Base-by-base conservation (phyloP, 2,797 vertebrate genomes). In the Aeoliscus strigatus region DNA sequence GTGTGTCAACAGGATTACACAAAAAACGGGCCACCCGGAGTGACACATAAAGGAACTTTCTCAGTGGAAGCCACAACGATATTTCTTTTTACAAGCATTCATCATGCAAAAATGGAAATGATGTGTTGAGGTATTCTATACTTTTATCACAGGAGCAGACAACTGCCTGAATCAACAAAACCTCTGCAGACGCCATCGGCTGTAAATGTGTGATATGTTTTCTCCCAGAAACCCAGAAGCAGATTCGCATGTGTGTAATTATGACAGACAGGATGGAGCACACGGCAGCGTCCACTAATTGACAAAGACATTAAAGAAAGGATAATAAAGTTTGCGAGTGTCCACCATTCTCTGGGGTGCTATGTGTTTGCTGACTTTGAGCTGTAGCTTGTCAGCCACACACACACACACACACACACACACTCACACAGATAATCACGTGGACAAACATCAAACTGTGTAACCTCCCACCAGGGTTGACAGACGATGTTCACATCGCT, bases 381-480 rank as follows among this genome's bases (percentile, higher is more conserved):
- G 63, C 77, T 45, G 66, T 46, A 58, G 49, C 41, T 63, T 66
- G 67, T 67, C 70, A 66, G 54, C 33, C 45, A 49, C 54, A 39
- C 39, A 56, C 52, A 43, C 45, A 56, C 52, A 54, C 32, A 37
- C 23, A 51, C 7, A n/a, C n/a, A n/a, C n/a, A n/a, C n/a, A n/a
- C n/a, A n/a, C n/a, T n/a, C n/a, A n/a, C n/a, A n/a, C n/a, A n/a
- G n/a, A n/a, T n/a, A n/a, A n/a, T n/a, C n/a, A n/a, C n/a, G 14
- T 42, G 63, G 74, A 73, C 67, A 53, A 57, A 60, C 66, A 65
- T 80, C 73, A 77, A 72, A 72, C 63, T 54, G 15, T 25, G 47
- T 51, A 52, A 55, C 35, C 70, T 77, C 50, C 51, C 44, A 49
- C 54, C 34, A 11, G 41, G 49, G 61, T 28, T 80, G 82, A 79